Percentiles rank a stretch among this genome's conserved stretches.
phyloP scores from a whole-genome alignment of 2,113 vertebrate species.

The Colius striatus region DNA sequence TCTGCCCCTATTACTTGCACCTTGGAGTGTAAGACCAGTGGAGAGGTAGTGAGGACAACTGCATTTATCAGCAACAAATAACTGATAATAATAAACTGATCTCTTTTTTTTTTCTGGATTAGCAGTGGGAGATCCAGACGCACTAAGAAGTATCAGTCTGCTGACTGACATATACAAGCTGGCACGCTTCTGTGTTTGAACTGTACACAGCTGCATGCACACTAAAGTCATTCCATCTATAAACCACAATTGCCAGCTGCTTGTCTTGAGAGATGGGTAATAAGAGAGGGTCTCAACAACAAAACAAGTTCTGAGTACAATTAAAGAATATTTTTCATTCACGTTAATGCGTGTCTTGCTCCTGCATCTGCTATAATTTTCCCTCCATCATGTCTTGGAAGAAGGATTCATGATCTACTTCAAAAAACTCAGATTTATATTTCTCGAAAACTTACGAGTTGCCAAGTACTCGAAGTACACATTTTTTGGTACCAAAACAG shows the following conservation, averaged over 20 bases:
- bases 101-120: slow-evolving; percentile 58
- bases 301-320: neutral
- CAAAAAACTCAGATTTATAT: neutral
- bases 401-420: neutral
- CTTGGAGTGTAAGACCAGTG: neutral
- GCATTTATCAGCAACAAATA: slow-evolving; percentile 65
- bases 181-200: slow-evolving; percentile 5
- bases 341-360: neutral
- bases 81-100: slow-evolving; percentile 15
- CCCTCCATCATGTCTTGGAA: neutral
- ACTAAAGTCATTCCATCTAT: neutral
- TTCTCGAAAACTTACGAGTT: neutral
- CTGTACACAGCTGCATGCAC: slow-evolving; percentile 7
- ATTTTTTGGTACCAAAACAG: neutral
- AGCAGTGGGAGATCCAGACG: slow-evolving; percentile 37
- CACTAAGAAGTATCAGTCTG: slow-evolving; percentile 47
- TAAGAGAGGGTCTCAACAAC: neutral
- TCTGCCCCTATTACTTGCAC: slow-evolving; percentile 65
- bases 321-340: neutral
- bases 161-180: slow-evolving; percentile 42
- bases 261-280: neutral
- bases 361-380: neutral
- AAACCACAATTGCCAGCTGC: neutral
- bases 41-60: slow-evolving; percentile 40
- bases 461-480: neutral